phyloP scores from a whole-genome alignment of 2,113 vertebrate species.

The pig (Sus scrofa) region DNA sequence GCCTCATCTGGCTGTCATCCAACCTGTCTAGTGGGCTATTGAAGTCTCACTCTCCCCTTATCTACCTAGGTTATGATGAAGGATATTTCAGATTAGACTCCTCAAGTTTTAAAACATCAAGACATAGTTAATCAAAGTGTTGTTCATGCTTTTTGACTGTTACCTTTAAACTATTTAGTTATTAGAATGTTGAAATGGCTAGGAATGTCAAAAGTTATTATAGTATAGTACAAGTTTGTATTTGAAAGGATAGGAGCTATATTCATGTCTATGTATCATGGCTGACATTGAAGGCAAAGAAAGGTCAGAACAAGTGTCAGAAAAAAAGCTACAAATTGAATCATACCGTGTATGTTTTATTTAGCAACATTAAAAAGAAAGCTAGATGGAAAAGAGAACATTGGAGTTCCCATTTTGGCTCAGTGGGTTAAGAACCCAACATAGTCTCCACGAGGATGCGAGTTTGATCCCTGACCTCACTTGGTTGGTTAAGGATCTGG shows the following conservation, averaged over 20 bases:
- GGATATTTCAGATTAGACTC: constrained; percentile 53
- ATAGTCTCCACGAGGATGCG: too few relatives aligned
- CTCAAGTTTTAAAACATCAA: constrained; percentile 35
- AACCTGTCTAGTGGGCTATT: not conserved
- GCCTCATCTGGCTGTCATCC: constrained; percentile 63
- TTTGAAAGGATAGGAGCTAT: constrained; percentile 28
- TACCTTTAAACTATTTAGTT: constrained; percentile 22
- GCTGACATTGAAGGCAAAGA: not conserved
- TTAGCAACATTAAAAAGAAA: constrained; percentile 21
- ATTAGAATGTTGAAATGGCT: constrained; percentile 41
- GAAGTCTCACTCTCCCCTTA: constrained; percentile 32
- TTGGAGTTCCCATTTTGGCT: too few relatives aligned
- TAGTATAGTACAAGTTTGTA: not conserved
- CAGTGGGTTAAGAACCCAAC: too few relatives aligned
- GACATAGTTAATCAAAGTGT: constrained; percentile 19
- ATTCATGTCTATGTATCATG: not conserved
- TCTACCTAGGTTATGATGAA: constrained; percentile 54
- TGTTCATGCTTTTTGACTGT: constrained; percentile 14
- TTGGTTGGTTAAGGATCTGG: too few relatives aligned
- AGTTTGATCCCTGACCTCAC: too few relatives aligned
- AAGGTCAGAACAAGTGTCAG: constrained; percentile 47
- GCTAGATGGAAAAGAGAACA: not conserved
- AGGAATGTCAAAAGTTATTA: constrained; percentile 50
- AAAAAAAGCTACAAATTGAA: not conserved
- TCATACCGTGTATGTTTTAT: not conserved